phyloP scores from a whole-genome alignment of 1,140 invertebrate species.

The Cephus cinctus region DNA sequence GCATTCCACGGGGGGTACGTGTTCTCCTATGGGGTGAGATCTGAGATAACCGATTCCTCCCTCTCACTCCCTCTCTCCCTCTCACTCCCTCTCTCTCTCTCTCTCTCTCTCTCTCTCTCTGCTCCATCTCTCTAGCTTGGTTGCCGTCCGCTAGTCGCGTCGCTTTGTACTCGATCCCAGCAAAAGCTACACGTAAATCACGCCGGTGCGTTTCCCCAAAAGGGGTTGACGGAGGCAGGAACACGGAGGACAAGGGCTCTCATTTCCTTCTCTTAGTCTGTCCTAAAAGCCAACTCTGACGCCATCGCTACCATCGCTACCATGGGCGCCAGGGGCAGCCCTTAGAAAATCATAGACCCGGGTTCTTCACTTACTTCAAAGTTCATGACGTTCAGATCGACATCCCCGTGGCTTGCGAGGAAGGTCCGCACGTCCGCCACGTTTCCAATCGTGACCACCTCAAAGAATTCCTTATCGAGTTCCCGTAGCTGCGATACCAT shows the following conservation, averaged over 20 bases:
- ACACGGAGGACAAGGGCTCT: too few relatives aligned
- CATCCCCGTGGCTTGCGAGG: constrained; percentile 39
- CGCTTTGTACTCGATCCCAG: too few relatives aligned
- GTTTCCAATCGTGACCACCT: constrained; percentile 44
- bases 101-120: background rate
- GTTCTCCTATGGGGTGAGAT: constrained; percentile 3
- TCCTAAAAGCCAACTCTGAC: too few relatives aligned
- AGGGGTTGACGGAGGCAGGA: too few relatives aligned
- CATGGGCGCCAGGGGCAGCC: too few relatives aligned
- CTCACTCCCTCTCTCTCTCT: constrained; percentile 4
- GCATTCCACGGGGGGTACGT: constrained; percentile 1
- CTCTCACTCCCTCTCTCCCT: constrained; percentile 14
- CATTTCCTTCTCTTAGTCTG: too few relatives aligned
- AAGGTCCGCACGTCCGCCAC: constrained; percentile 45
- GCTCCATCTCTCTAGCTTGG: background rate
- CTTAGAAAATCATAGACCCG: too few relatives aligned
- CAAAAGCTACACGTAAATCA: too few relatives aligned
- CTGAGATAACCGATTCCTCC: constrained; percentile 1
- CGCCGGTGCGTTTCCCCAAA: too few relatives aligned
- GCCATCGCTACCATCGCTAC: too few relatives aligned
- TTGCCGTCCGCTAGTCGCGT: background rate
- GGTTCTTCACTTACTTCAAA: constrained; percentile 53
- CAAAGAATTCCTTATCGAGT: constrained; percentile 54
- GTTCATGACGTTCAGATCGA: constrained; percentile 57
- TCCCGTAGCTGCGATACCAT: constrained; percentile 49